These are phyloP conservation scores for Trimorus sp. DNA, from an alignment of 2,888 invertebrate genomes.

Conservation along the genomic window DNA sequence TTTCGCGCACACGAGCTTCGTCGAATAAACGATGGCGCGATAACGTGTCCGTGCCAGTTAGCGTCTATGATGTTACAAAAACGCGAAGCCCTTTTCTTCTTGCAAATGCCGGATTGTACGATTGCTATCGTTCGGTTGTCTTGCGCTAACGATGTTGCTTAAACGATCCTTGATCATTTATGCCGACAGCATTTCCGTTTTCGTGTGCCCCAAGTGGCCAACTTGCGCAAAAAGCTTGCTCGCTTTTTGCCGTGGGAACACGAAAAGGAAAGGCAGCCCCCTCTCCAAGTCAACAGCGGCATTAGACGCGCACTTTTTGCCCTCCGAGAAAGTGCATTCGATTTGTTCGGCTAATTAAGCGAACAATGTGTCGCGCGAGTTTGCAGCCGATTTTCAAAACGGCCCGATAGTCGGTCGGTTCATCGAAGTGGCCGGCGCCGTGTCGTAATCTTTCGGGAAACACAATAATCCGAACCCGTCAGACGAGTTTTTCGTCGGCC, in stretches of 20 bases:
- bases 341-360: conserved; percentile 35
- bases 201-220: conserved; percentile 47
- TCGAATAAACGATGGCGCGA: conserved; percentile 47
- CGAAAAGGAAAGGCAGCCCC: conserved; percentile 30
- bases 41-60: conserved; percentile 34
- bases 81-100: conserved; percentile 67
- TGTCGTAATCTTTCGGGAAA: too few species aligned
- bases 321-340: conserved; percentile 26
- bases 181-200: conserved; percentile 63
- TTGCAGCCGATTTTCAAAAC: neutral
- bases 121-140: conserved; percentile 77
- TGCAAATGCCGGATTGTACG: conserved; percentile 75
- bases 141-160: conserved; percentile 75
- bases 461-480: too few species aligned
- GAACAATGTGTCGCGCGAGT: neutral
- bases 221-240: conserved; percentile 46
- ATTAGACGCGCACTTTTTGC: conserved; percentile 25
- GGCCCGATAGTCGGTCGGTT: too few species aligned
- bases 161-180: conserved; percentile 60
- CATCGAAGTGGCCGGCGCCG: too few species aligned
- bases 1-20: conserved; percentile 3
- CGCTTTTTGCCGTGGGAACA: conserved; percentile 50
- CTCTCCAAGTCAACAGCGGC: conserved; percentile 44
- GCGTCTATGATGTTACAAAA: conserved; percentile 49
- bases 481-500: too few species aligned